Evolutionary conservation across 2,113 vertebrate genomes (phyloP).

Genomic region (Orthochromis malagaraziensis): DNA sequence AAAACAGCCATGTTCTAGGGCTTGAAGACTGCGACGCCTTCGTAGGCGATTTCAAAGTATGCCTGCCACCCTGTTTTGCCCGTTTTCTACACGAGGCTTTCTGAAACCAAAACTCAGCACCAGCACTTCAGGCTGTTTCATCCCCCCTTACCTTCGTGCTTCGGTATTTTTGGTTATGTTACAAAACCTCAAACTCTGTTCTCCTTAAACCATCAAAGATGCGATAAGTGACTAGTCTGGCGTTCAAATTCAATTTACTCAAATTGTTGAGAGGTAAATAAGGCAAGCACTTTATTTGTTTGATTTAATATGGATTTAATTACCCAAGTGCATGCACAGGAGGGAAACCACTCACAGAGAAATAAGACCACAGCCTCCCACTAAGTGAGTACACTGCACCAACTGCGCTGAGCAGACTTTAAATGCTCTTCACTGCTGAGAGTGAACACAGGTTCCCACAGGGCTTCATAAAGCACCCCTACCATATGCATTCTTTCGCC

Average conservation of each 20-base stretch:
- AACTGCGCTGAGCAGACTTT: slow-evolving; percentile 47
- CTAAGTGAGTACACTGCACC: slow-evolving; percentile 40
- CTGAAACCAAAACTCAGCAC: slow-evolving; percentile 18
- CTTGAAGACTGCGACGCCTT: slow-evolving; percentile 20
- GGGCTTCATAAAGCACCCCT: slow-evolving; percentile 64
- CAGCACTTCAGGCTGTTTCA: slow-evolving; percentile 20
- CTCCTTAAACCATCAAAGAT: background rate
- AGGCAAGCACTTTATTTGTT: background rate
- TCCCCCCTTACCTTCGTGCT: background rate
- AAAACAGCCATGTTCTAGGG: slow-evolving; percentile 33
- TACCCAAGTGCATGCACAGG: background rate
- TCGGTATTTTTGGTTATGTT: slow-evolving; percentile 1
- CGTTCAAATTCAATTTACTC: background rate
- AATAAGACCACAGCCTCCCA: slow-evolving; percentile 50
- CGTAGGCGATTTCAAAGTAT: slow-evolving; percentile 46
- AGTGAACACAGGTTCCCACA: slow-evolving; percentile 63
- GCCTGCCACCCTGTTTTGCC: slow-evolving; percentile 32
- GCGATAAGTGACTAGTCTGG: background rate
- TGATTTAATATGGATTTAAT: background rate
- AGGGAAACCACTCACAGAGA: background rate
- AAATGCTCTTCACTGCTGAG: slow-evolving; percentile 50
- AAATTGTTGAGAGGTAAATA: background rate
- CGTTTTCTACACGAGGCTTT: background rate
- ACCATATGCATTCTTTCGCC: slow-evolving; percentile 50
- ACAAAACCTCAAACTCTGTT: slow-evolving; percentile 1